Conservation (phyloP, 2,113 vertebrate species). For the Rhinolophus ferrumequinum region DNA sequence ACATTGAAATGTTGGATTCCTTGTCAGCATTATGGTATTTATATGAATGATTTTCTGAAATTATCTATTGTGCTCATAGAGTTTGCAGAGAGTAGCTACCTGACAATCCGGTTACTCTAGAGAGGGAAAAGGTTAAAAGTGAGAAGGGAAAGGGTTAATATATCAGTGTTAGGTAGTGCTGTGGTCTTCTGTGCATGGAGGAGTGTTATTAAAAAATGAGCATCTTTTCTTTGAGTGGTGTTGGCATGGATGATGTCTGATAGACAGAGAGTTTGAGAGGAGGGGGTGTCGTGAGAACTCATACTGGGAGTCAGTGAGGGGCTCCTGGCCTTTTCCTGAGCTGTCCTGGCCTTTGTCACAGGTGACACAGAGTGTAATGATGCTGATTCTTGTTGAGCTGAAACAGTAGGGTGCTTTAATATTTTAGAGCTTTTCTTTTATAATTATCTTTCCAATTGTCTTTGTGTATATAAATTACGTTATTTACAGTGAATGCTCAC, state of each 20-base stretch:
- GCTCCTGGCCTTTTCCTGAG: neutral
- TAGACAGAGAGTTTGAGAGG: neutral
- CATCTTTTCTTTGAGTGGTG: neutral
- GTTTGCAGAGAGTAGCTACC: neutral
- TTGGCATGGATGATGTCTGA: neutral
- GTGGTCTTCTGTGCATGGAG: neutral
- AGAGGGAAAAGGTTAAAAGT: constrained; percentile 12
- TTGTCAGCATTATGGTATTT: constrained; percentile 24
- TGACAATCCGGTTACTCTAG: neutral
- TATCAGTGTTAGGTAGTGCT: neutral
- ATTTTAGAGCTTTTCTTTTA: constrained; percentile 7
- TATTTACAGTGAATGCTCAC: constrained; percentile 11
- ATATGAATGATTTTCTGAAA: constrained; percentile 18
- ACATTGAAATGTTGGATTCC: neutral
- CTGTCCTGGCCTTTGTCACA: neutral
- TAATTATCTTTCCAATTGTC: neutral
- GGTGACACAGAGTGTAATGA: neutral
- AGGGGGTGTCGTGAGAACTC: neutral
- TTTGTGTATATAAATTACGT: constrained; percentile 9
- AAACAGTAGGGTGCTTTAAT: constrained; percentile 19
- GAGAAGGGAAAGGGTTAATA: neutral
- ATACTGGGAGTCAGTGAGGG: neutral
- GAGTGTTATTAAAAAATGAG: neutral
- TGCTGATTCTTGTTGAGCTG: neutral
- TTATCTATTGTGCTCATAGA: neutral